Base-by-base conservation (phyloP, 1,140 invertebrate species). In the Adoxophyes honmai region DNA sequence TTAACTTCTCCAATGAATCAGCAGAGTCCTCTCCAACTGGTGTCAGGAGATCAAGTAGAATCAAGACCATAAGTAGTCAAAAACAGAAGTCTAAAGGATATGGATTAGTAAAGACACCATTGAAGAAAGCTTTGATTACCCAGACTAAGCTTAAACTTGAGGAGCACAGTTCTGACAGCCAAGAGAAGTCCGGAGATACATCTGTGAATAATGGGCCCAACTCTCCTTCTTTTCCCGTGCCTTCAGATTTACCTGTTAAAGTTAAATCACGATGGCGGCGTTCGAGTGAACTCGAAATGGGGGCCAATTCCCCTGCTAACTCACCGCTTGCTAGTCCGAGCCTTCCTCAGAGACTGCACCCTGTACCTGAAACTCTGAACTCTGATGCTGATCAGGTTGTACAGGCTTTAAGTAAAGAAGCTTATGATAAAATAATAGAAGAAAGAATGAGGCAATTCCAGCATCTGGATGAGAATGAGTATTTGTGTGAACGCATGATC, bases 221-320 rank as follows among this genome's bases (percentile, higher is more conserved):
- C 52, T 74, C 80, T 10, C 77, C 82, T 37, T 74, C 82, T 38
- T 90, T 90, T 68, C 77, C 87, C 28, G 70, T 89, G 11, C 88
- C 89, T 52, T 81, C 81, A 13, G 91, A 92, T 35, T 94, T 93
- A 86, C 94, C 94, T 1, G 93, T 95, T 4, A 96, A 96, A 90
- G 95, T 97, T 0, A 97, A 97, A 80, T 96, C 95, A 4, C 89
- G 95, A 16, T 97, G 96, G 95, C 83, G 95, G 48, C 85, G 95
- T 59, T 95, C 93, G 0, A 96, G 95, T 87, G 95, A 97, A 80
- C 86, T 96, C 36, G 95, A 97, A 84, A 93, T 94, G 92, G 91
- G 91, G 10, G 89, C 91, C 53, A 78, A 70, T 61, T 89, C 86
- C 8, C 78, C 89, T 37, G 65, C 81, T 13, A 83, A 76, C 54